phyloP scores from a whole-genome alignment of 2,113 vertebrate species.

The Uropsilus gracilis region DNA sequence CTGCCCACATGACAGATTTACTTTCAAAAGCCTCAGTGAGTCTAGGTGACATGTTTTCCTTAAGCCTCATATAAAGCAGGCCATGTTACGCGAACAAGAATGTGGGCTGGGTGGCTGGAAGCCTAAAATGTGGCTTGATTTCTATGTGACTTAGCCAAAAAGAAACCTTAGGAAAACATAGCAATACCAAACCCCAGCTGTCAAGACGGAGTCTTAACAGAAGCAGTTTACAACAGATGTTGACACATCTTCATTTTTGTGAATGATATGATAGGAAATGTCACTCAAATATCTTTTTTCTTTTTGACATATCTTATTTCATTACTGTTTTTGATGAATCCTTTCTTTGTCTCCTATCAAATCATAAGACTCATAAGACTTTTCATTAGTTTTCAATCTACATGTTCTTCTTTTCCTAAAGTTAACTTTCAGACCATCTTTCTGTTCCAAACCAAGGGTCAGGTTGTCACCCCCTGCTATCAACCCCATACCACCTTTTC shows the following conservation, averaged over 20 bases:
- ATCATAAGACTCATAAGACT: background rate
- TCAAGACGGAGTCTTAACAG: background rate
- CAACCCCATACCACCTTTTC: background rate
- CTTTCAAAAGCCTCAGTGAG: background rate
- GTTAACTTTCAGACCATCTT: background rate
- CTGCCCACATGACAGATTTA: slow-evolving; percentile 1
- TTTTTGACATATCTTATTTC: background rate
- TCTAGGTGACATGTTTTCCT: background rate
- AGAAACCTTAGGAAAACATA: background rate
- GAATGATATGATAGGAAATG: background rate
- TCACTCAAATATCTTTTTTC: no score
- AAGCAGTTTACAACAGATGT: background rate
- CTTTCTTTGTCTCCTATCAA: background rate
- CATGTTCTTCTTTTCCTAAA: background rate
- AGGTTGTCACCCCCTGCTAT: background rate
- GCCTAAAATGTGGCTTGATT: background rate
- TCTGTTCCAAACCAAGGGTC: slow-evolving; percentile 39
- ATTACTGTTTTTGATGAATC: background rate
- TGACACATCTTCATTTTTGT: background rate
- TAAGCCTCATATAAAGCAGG: background rate
- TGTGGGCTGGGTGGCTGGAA: background rate
- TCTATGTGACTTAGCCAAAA: background rate
- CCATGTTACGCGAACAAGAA: background rate
- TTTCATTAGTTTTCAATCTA: background rate
- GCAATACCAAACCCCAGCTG: background rate